Conservation (phyloP, 2,888 invertebrate genomes). For the Cerastis rubricosa region DNA sequence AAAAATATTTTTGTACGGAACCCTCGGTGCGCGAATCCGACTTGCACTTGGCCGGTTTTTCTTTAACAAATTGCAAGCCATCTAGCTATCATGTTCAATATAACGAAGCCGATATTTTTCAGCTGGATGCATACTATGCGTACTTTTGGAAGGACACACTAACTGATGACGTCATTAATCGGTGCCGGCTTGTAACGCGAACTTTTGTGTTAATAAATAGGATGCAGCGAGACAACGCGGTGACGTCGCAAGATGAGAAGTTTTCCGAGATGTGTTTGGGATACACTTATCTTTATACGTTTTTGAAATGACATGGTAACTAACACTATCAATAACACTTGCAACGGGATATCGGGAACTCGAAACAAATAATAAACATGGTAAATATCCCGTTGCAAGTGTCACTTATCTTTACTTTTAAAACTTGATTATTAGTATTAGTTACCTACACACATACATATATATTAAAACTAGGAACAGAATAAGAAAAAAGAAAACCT, state of each 20-base stretch:
- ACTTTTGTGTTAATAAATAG: conserved; percentile 60
- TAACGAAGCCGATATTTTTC: conserved; percentile 31
- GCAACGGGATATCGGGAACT: no score
- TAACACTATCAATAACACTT: no score
- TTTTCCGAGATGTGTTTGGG: conserved; percentile 8
- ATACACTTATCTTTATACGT: conserved; percentile 1
- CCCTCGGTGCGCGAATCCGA: no score
- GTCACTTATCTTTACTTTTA: no score
- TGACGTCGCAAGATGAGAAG: conserved; percentile 25
- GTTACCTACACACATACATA: background rate
- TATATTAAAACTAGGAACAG: background rate
- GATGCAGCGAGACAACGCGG: conserved; percentile 16
- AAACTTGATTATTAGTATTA: no score
- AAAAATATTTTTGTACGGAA: no score
- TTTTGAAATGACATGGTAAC: no score
- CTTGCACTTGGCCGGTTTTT: no score
- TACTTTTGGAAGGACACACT: conserved; percentile 28
- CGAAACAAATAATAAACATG: no score
- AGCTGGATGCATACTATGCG: conserved; percentile 21
- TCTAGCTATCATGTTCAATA: conserved; percentile 27
- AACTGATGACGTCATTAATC: conserved; percentile 58
- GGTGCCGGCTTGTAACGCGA: conserved; percentile 54
- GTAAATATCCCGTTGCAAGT: no score
- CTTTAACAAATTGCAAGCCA: background rate
- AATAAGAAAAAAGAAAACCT: background rate